phyloP scores from a whole-genome alignment of 1,140 invertebrate species.

The Phymorhynchus buccinoides region DNA sequence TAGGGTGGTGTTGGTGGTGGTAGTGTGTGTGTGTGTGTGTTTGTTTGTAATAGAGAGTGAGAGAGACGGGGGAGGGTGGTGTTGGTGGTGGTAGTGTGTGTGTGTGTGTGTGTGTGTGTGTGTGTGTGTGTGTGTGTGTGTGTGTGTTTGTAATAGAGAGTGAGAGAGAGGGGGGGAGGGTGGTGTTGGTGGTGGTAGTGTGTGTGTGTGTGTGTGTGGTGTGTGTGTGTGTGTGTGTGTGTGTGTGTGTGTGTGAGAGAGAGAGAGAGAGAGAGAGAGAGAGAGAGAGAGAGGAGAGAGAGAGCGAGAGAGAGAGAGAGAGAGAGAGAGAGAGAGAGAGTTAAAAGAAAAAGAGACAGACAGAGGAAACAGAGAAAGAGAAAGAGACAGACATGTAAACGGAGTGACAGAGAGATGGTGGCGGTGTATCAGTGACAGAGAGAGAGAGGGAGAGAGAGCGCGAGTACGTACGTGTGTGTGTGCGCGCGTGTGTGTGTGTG shows the following conservation, averaged over 20 bases:
- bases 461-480: no score
- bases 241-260: not conserved
- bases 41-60: not conserved
- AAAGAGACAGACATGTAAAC: not conserved
- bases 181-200: not conserved
- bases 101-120: not conserved
- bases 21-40: not conserved
- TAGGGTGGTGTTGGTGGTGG: no score
- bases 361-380: no score
- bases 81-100: not conserved
- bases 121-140: not conserved
- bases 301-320: not conserved
- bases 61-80: no score
- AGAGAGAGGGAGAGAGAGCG: not conserved
- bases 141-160: not conserved
- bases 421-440: no score
- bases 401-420: not conserved
- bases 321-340: not conserved
- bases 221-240: constrained; percentile 14
- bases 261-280: no score
- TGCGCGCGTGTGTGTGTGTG: no score
- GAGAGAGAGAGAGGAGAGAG: no score
- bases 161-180: no score
- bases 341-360: not conserved
- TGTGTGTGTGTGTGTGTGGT: constrained; percentile 11